Base-by-base conservation (phyloP, 2,113 vertebrate genomes). In the Globicephala melas region DNA sequence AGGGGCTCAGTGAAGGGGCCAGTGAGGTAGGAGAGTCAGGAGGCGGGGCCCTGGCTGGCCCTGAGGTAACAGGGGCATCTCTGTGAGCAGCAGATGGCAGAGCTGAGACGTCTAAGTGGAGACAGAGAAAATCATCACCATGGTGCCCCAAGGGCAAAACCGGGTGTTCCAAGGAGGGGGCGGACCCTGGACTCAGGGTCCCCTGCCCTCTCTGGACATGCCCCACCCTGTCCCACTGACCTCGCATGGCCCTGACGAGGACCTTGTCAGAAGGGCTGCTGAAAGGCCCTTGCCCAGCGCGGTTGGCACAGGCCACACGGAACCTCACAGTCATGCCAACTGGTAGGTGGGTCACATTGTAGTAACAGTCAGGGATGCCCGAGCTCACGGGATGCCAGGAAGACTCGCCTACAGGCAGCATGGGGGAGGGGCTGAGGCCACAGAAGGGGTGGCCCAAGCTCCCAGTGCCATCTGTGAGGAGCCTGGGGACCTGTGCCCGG, bases 251-350 rank as follows among this genome's bases (percentile, higher is more conserved):
- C 53, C 99, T 99, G 47, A 99, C 92, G 74, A 98, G 94, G 83
- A 99, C 98, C 41, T 98, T 98, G 67, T 98, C 99, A 0, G 99
- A 99, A 18, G 98, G 98, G 95, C 98, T 99, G 97, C 99, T 99
- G 98, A 99, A 99, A 36, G 99, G 99, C 25, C 99, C 99, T 95
- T 99, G 99, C 21, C 99, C 99, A 0, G 99, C 99, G 81, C 99
- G 99, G 97, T 99, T 99, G 83, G 99, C 99, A 97, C 99, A 99
- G 76, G 99, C 99, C 97, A 99, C 99, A 23, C 99, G 99, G 98
- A 99, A 99, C 96, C 98, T 99, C 98, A 99, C 98, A 0, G 98
- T 25, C 84, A 98, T 97, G 17, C 99, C 98, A 0, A 98, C 33
- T 50, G 99, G 99, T 94, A 99, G 98, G 65, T 99, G 99, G 0